These are phyloP conservation scores for Diaphora mendica DNA, from an alignment of 2,888 invertebrate species.

Conservation along the genomic window DNA sequence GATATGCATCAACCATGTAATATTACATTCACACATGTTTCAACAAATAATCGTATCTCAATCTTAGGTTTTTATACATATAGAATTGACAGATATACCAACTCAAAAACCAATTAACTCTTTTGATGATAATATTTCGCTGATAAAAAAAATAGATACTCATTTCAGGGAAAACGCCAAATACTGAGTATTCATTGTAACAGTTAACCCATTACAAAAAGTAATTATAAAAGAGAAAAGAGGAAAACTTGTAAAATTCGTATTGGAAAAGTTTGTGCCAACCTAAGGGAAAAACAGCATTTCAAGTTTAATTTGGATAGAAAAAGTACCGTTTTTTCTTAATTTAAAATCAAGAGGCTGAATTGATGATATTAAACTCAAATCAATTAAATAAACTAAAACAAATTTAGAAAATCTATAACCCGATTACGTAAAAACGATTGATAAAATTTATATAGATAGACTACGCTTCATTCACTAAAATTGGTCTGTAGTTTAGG, in stretches of 20 bases:
- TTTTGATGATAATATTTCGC: not conserved
- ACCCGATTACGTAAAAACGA: too few relatives aligned
- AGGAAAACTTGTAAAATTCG: constrained; percentile 23
- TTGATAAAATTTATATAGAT: too few relatives aligned
- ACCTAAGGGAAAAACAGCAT: constrained; percentile 27
- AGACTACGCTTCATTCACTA: too few relatives aligned
- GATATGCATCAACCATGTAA: too few relatives aligned
- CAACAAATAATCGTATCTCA: too few relatives aligned
- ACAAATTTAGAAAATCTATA: too few relatives aligned
- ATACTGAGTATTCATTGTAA: not conserved
- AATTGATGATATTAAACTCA: constrained; percentile 31
- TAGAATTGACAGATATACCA: too few relatives aligned
- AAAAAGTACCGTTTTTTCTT: constrained; percentile 23
- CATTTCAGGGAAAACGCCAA: not conserved
- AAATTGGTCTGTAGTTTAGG: too few relatives aligned
- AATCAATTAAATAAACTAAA: constrained; percentile 16
- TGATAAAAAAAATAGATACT: not conserved
- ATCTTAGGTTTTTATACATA: too few relatives aligned
- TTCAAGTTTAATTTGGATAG: constrained; percentile 31
- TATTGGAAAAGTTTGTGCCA: constrained; percentile 27
- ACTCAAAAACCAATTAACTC: too few relatives aligned
- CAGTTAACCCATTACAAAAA: constrained; percentile 20
- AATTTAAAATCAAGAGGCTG: constrained; percentile 37
- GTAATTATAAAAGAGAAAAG: constrained; percentile 23
- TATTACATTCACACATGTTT: too few relatives aligned